These are phyloP conservation scores for Rhabdophis nuchalis DNA, from an alignment of 2,797 vertebrate genomes.

Conservation along the genomic window DNA sequence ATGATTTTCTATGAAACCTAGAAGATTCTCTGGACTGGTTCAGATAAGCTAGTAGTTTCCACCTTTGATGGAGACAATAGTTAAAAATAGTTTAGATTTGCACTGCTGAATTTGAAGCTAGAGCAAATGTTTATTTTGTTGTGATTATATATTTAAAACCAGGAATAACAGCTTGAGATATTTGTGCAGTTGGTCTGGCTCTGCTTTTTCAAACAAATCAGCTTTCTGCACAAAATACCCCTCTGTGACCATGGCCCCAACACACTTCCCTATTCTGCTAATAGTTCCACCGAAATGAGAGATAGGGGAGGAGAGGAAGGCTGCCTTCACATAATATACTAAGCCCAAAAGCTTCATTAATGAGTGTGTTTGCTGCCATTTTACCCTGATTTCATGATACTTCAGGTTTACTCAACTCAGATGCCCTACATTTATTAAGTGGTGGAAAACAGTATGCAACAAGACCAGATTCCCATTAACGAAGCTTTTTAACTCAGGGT, in stretches of 20 bases:
- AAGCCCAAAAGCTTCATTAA: background rate
- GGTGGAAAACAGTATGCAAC: background rate
- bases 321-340: background rate
- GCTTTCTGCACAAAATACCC: background rate
- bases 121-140: slow-evolving; percentile 11
- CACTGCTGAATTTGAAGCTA: background rate
- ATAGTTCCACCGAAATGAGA: background rate
- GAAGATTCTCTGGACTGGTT: background rate
- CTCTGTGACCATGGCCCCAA: background rate
- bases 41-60: background rate
- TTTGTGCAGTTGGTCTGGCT: background rate
- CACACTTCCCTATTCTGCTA: background rate
- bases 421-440: background rate
- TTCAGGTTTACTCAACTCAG: background rate
- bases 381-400: background rate
- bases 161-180: background rate
- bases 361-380: background rate
- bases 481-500: background rate
- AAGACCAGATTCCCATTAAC: background rate
- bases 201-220: background rate
- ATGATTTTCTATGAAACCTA: background rate
- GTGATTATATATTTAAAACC: slow-evolving; percentile 2
- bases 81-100: background rate
- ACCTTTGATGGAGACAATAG: background rate
- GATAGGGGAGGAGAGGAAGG: background rate